Percentiles rank a stretch among this genome's conserved stretches.
These are phyloP conservation scores for Sminthurinus aureus DNA, from an alignment of 2,888 invertebrate genomes.

Conservation along the genomic window DNA sequence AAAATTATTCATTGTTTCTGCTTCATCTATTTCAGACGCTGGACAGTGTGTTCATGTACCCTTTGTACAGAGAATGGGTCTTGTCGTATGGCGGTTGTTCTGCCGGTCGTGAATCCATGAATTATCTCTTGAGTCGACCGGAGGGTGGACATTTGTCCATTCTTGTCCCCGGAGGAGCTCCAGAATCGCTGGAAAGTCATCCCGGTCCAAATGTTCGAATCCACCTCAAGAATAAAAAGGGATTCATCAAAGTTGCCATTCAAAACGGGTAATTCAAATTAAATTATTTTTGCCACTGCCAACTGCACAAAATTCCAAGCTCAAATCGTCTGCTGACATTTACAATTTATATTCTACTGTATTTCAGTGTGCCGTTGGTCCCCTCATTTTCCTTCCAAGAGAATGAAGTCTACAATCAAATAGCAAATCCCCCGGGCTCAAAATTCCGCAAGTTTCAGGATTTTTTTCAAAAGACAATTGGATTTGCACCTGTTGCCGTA, in stretches of 20 bases:
- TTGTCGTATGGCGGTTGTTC: constrained; percentile 64
- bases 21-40: too few relatives aligned
- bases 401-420: constrained; percentile 81
- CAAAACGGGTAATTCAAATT: constrained; percentile 68
- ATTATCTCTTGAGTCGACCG: constrained; percentile 69
- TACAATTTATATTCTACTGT: not conserved
- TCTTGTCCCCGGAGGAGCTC: constrained; percentile 87
- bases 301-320: not conserved
- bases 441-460: constrained; percentile 74
- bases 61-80: constrained; percentile 75
- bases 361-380: constrained; percentile 1
- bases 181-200: constrained; percentile 81
- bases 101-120: constrained; percentile 73
- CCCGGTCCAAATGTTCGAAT: constrained; percentile 76
- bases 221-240: constrained; percentile 78
- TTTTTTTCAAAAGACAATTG: constrained; percentile 71
- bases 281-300: too few relatives aligned
- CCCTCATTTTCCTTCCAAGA: constrained; percentile 77
- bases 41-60: constrained; percentile 74
- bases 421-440: constrained; percentile 77
- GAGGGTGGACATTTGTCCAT: constrained; percentile 69
- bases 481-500: constrained; percentile 78
- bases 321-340: not conserved
- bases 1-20: too few relatives aligned
- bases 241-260: constrained; percentile 77